Percentiles rank a stretch among this genome's conserved stretches.
These are phyloP conservation scores for Balaeniceps rex DNA, from an alignment of 2,113 vertebrate species.

Conservation along the genomic window DNA sequence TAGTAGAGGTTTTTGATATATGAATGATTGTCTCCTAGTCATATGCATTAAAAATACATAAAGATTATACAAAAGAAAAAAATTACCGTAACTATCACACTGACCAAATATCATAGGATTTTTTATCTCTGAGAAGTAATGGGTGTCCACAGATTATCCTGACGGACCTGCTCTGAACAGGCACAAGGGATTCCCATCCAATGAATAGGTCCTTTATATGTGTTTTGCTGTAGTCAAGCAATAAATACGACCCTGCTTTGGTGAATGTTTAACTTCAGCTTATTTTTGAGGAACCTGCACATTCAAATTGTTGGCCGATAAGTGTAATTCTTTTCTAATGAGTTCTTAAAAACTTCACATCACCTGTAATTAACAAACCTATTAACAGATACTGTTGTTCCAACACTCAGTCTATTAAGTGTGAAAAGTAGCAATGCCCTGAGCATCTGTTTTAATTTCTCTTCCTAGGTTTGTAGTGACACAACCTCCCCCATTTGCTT, in stretches of 20 bases:
- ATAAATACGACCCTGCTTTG: neutral
- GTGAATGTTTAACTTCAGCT: neutral
- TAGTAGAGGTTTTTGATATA: neutral
- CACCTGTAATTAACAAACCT: slow-evolving; percentile 19
- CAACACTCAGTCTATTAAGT: neutral
- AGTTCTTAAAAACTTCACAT: neutral
- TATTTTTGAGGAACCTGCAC: neutral
- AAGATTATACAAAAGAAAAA: neutral
- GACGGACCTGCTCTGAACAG: neutral
- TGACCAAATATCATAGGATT: neutral
- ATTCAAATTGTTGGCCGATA: neutral
- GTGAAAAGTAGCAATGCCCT: neutral
- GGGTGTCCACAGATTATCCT: neutral
- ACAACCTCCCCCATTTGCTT: neutral
- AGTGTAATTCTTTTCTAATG: neutral
- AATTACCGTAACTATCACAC: neutral
- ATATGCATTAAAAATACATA: neutral
- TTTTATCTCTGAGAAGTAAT: neutral
- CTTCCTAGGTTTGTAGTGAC: neutral
- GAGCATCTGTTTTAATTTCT: neutral
- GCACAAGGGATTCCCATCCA: neutral
- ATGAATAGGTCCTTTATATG: neutral
- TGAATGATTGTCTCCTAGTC: neutral
- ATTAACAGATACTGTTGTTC: neutral
- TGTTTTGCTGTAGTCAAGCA: neutral